These are phyloP conservation scores for Chaetodon trifascialis DNA, from an alignment of 2,113 vertebrate genomes.

Conservation along the genomic window DNA sequence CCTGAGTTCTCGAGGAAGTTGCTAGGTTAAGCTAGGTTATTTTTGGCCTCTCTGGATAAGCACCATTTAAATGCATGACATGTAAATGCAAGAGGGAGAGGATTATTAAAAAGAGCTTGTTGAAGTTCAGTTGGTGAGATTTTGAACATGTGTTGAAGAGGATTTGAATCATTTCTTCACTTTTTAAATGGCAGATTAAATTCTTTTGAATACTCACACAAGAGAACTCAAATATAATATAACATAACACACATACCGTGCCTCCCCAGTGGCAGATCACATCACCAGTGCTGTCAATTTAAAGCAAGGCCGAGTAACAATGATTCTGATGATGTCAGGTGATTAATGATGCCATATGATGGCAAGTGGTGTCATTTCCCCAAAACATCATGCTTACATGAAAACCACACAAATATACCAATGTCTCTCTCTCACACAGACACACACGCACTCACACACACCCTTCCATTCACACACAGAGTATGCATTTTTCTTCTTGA, in stretches of 20 bases:
- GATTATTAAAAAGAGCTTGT: slow-evolving; percentile 13
- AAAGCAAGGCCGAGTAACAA: neutral
- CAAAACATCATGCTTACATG: neutral
- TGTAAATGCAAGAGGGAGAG: neutral
- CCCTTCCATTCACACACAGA: neutral
- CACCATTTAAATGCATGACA: neutral
- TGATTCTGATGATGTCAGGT: neutral
- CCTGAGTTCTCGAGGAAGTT: neutral
- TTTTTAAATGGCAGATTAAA: neutral
- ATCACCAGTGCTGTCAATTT: neutral
- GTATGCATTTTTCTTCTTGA: neutral
- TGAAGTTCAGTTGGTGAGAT: neutral
- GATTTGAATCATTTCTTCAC: slow-evolving; percentile 9
- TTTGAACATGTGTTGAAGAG: neutral
- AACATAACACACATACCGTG: neutral
- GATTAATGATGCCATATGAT: slow-evolving; percentile 3
- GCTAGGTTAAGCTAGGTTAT: neutral
- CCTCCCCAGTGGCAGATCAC: too few species aligned
- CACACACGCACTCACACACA: neutral
- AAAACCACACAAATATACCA: slow-evolving; percentile 26
- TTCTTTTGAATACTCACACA: neutral
- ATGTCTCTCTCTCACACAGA: neutral
- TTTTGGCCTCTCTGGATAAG: neutral
- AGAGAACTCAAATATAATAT: neutral
- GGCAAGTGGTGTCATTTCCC: neutral